These are phyloP conservation scores for Isichthys henryi DNA, from an alignment of 2,113 vertebrate genomes.

Conservation along the genomic window DNA sequence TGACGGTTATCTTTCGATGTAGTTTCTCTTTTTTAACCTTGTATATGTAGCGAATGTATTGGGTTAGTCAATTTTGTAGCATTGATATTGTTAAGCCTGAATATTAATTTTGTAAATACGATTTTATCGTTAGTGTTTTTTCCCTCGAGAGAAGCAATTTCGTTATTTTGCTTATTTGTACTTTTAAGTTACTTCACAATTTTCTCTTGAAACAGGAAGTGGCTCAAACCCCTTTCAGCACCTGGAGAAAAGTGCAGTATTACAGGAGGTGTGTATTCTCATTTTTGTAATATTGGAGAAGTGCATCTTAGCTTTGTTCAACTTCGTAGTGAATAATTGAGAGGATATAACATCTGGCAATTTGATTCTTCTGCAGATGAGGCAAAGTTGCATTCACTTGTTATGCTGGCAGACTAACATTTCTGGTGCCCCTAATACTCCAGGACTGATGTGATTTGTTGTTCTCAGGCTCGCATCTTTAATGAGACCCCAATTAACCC, in stretches of 20 bases:
- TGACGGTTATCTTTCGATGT: neutral
- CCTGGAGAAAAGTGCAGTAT: conserved; percentile 91
- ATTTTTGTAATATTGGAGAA: neutral
- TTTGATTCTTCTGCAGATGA: neutral
- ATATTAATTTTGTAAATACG: neutral
- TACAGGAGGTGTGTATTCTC: conserved; percentile 80
- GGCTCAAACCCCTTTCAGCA: conserved; percentile 95
- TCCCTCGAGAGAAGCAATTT: neutral
- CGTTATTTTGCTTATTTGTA: neutral
- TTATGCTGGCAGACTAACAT: neutral
- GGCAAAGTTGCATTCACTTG: neutral
- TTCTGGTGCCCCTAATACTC: neutral
- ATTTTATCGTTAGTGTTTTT: neutral
- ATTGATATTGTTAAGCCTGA: neutral
- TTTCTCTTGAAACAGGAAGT: conserved; percentile 65
- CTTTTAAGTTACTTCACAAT: neutral
- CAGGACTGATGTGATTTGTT: neutral
- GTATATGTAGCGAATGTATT: neutral
- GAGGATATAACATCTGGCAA: neutral
- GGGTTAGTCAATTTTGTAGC: neutral
- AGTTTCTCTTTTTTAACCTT: neutral
- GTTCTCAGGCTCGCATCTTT: conserved; percentile 81
- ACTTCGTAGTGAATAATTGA: neutral
- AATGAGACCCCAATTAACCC: conserved; percentile 97
- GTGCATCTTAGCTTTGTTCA: neutral